Conservation (phyloP, 2,888 invertebrate genomes). For the Parnassius glacialis region DNA sequence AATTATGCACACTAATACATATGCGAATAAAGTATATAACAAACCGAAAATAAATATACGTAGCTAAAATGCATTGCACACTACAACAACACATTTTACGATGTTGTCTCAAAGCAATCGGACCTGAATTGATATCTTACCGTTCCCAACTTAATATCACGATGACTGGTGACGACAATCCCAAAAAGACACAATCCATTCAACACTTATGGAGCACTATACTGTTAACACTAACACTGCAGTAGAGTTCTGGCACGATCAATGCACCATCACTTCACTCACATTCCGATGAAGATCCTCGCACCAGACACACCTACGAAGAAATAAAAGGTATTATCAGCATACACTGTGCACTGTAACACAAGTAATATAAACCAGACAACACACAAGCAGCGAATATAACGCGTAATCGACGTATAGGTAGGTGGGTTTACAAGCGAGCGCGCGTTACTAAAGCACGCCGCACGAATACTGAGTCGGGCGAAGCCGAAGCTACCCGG, state of each 20-base stretch:
- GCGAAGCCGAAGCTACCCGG: slow-evolving; percentile 32
- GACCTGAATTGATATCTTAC: slow-evolving; percentile 44
- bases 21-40: slow-evolving; percentile 31
- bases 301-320: slow-evolving; percentile 63
- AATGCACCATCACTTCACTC: slow-evolving; percentile 76
- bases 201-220: slow-evolving; percentile 72
- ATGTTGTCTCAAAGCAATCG: slow-evolving; percentile 26
- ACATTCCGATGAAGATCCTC: slow-evolving; percentile 59
- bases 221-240: slow-evolving; percentile 67
- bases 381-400: slow-evolving; percentile 32
- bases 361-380: slow-evolving; percentile 42
- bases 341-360: slow-evolving; percentile 52
- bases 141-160: slow-evolving; percentile 75
- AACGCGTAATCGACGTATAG: slow-evolving; percentile 33
- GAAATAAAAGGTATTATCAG: slow-evolving; percentile 62
- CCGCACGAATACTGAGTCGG: slow-evolving; percentile 61
- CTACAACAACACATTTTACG: slow-evolving; percentile 17
- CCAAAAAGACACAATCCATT: slow-evolving; percentile 76
- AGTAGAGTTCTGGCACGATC: slow-evolving; percentile 61
- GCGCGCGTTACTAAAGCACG: slow-evolving; percentile 52
- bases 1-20: slow-evolving; percentile 27
- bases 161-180: slow-evolving; percentile 76
- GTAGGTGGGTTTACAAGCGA: slow-evolving; percentile 32
- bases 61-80: slow-evolving; percentile 26
- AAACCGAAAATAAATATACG: slow-evolving; percentile 29